Evolutionary conservation across 2,888 invertebrate genomes (phyloP).

Genomic region (Drosophila sordidula): DNA sequence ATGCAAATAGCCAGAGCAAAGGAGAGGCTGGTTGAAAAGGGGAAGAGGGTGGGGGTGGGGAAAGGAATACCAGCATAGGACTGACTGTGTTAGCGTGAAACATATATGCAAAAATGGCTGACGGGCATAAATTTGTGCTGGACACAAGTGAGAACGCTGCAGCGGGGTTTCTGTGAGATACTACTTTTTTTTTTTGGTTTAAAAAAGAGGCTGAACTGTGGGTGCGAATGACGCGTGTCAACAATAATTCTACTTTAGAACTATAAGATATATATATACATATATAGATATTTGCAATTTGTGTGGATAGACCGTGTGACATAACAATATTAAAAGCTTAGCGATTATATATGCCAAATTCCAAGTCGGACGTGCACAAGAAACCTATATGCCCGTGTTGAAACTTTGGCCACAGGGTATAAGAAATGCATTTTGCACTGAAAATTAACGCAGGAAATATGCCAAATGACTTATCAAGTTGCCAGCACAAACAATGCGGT

Average conservation of each 20-base stretch:
- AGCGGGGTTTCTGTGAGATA: too few species aligned
- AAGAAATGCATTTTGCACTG: slow-evolving; percentile 14
- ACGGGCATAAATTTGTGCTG: not conserved
- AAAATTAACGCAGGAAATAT: slow-evolving; percentile 47
- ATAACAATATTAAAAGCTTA: too few species aligned
- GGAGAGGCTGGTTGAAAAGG: not conserved
- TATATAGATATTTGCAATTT: too few species aligned
- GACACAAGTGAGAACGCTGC: not conserved
- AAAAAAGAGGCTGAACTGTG: too few species aligned
- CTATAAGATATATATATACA: too few species aligned
- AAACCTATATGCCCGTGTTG: not conserved
- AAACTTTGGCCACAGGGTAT: not conserved
- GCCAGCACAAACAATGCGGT: slow-evolving; percentile 34
- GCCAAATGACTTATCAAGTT: slow-evolving; percentile 52
- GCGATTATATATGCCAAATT: too few species aligned
- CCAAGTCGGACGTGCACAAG: not conserved
- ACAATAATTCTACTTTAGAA: too few species aligned
- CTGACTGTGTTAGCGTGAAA: not conserved
- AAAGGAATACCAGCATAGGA: too few species aligned
- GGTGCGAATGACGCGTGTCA: too few species aligned
- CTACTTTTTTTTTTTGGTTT: too few species aligned
- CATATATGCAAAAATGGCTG: not conserved
- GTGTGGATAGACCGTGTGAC: too few species aligned
- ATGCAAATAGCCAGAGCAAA: not conserved
- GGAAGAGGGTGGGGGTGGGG: not conserved